phyloP scores from a whole-genome alignment of 2,797 vertebrate species.

The Clarias platycephalus region DNA sequence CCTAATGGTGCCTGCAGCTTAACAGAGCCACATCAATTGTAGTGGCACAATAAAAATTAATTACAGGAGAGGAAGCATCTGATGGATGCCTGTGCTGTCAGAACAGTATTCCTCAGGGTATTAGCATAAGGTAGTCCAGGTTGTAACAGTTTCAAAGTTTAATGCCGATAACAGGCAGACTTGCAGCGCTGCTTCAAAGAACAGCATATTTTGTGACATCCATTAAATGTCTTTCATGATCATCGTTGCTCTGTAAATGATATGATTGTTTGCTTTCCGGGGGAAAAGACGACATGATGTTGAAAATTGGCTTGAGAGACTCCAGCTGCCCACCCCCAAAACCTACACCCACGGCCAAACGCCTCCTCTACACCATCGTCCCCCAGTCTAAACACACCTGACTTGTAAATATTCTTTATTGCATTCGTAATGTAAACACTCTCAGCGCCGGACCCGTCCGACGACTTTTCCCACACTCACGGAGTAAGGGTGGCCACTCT shows the following conservation, averaged over 20 bases:
- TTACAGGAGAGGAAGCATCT: background rate
- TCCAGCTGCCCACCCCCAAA: slow-evolving; percentile 56
- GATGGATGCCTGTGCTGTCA: background rate
- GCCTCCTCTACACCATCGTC: slow-evolving; percentile 39
- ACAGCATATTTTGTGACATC: slow-evolving; percentile 29
- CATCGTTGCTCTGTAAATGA: slow-evolving; percentile 49
- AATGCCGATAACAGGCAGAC: slow-evolving; percentile 14
- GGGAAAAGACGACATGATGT: slow-evolving; percentile 47
- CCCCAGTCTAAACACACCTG: slow-evolving; percentile 71
- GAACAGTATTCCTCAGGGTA: background rate
- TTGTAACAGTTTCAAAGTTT: slow-evolving; percentile 15
- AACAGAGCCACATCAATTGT: slow-evolving; percentile 49
- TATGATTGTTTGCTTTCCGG: slow-evolving; percentile 51
- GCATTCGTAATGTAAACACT: slow-evolving; percentile 65
- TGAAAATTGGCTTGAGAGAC: slow-evolving; percentile 60
- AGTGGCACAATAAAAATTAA: slow-evolving; percentile 23
- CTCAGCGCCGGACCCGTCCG: slow-evolving; percentile 49
- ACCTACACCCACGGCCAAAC: slow-evolving; percentile 33
- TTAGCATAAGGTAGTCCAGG: background rate
- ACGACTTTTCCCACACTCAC: slow-evolving; percentile 66
- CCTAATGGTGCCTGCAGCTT: slow-evolving; percentile 64
- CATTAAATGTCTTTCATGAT: slow-evolving; percentile 36
- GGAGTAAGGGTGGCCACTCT: slow-evolving; percentile 56
- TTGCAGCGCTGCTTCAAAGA: slow-evolving; percentile 16
- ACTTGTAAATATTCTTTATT: slow-evolving; percentile 72